These are phyloP conservation scores for Deroplatys truncata DNA, from an alignment of 2,888 invertebrate species.

Conservation along the genomic window DNA sequence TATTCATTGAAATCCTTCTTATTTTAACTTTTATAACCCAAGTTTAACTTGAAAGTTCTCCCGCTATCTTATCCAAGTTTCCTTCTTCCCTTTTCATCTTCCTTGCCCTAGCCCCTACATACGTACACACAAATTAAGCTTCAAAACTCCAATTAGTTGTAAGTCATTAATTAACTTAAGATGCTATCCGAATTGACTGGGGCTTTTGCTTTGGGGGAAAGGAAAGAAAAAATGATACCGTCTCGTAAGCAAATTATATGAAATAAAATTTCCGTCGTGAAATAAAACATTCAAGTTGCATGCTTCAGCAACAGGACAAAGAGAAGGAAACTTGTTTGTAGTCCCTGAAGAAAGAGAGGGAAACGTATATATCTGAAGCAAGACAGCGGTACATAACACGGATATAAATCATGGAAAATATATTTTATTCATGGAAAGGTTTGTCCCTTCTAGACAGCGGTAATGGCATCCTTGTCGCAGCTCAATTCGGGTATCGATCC, in stretches of 20 bases:
- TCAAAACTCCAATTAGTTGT: conserved; percentile 14
- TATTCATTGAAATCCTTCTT: conserved; percentile 15
- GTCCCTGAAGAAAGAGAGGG: background rate
- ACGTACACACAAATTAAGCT: background rate
- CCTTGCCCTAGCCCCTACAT: background rate
- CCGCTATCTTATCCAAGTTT: background rate
- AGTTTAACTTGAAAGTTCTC: background rate
- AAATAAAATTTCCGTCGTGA: background rate
- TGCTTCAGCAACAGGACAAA: background rate
- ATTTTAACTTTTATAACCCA: background rate
- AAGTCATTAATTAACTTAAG: conserved; percentile 15
- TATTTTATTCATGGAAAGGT: background rate
- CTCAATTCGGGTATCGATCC: no score
- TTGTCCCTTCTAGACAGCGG: no score
- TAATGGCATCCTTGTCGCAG: no score
- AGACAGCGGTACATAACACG: background rate
- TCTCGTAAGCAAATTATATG: background rate
- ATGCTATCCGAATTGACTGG: conserved; percentile 6
- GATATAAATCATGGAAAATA: background rate
- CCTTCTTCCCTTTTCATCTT: background rate
- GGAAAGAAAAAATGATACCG: background rate
- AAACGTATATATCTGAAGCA: background rate
- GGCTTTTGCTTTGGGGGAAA: background rate
- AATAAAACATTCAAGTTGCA: background rate
- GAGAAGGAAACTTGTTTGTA: background rate